Evolutionary conservation across 2,113 vertebrate genomes (phyloP).

Genomic region (Corvus cornix): DNA sequence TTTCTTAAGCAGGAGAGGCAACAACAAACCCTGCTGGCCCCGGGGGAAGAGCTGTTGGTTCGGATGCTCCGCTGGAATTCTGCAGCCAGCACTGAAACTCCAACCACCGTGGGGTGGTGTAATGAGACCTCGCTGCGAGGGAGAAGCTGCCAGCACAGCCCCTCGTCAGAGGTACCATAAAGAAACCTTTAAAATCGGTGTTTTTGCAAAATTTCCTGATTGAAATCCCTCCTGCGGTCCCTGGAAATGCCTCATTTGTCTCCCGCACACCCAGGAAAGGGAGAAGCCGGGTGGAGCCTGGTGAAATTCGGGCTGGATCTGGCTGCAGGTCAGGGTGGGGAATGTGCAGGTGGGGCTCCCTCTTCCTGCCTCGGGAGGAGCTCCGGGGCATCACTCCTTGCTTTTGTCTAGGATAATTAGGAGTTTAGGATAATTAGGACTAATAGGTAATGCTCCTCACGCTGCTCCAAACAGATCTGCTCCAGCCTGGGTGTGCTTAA

Average conservation of each 20-base stretch:
- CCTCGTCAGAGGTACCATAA: accelerated
- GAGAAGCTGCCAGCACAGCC: neutral
- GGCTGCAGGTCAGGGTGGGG: neutral
- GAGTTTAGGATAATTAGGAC: no score
- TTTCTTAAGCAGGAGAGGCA: neutral
- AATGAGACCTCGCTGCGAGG: neutral
- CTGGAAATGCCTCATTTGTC: neutral
- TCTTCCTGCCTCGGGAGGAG: neutral
- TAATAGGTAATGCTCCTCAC: neutral
- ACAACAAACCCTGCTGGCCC: neutral
- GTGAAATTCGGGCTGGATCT: neutral
- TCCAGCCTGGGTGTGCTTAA: neutral
- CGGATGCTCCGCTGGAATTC: neutral
- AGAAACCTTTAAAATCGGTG: accelerated
- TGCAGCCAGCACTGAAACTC: neutral
- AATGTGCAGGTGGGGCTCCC: neutral
- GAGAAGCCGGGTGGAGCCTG: neutral
- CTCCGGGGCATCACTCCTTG: neutral
- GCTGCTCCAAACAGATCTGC: neutral
- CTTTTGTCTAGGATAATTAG: neutral
- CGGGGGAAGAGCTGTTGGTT: neutral
- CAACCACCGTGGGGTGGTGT: neutral
- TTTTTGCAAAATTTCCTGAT: neutral
- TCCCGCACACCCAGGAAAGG: accelerated
- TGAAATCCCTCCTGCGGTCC: neutral